Percentiles rank a stretch among this genome's conserved stretches.
Conservation (phyloP, 2,113 vertebrate species). For the Ariopsis seemanni region DNA sequence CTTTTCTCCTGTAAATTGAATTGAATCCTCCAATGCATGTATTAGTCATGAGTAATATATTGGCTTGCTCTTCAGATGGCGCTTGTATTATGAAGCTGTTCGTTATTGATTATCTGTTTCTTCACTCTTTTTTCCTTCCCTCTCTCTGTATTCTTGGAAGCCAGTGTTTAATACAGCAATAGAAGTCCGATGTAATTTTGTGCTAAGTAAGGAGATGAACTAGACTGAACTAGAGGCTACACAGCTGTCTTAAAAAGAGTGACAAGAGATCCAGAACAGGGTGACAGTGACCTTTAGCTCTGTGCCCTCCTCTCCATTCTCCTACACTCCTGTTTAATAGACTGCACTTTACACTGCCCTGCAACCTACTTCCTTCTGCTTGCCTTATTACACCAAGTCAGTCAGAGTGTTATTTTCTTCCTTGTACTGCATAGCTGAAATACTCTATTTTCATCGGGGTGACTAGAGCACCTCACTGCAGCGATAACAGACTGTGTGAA, state of each 20-base stretch:
- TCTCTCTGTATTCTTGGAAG: constrained; percentile 38
- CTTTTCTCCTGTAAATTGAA: constrained; percentile 76
- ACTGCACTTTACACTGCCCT: constrained; percentile 51
- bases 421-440: constrained; percentile 41
- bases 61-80: constrained; percentile 76
- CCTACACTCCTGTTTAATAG: constrained; percentile 42
- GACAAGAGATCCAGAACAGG: constrained; percentile 47
- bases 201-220: constrained; percentile 16
- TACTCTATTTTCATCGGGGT: constrained; percentile 34
- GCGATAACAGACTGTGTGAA: constrained; percentile 37
- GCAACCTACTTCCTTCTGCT: constrained; percentile 37
- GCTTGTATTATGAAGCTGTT: constrained; percentile 73
- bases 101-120: constrained; percentile 75
- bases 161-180: constrained; percentile 37
- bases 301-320: constrained; percentile 30
- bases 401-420: constrained; percentile 44
- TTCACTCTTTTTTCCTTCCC: constrained; percentile 51
- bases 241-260: constrained; percentile 35
- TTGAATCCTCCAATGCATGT: constrained; percentile 70
- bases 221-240: constrained; percentile 15
- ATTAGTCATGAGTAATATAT: constrained; percentile 77
- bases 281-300: constrained; percentile 52
- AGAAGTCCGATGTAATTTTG: constrained; percentile 35
- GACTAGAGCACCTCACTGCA: constrained; percentile 29
- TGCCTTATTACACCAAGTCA: constrained; percentile 47